Conservation (phyloP, 2,888 invertebrate genomes). For the Hymenopus coronatus region DNA sequence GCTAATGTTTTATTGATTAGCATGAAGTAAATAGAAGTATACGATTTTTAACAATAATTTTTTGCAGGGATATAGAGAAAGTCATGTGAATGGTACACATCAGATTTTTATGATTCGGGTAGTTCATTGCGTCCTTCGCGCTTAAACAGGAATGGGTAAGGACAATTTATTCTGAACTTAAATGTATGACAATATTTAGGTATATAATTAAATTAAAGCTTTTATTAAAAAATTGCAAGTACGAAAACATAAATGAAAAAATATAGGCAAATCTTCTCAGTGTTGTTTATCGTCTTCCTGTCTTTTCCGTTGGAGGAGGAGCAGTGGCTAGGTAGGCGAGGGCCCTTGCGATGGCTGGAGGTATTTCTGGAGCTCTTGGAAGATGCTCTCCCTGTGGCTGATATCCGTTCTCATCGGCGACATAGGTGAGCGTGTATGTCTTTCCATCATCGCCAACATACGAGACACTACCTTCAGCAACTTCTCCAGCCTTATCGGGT, state of each 20-base stretch:
- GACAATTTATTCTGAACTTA: no score
- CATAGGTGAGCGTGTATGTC: slow-evolving; percentile 61
- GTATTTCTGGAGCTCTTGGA: slow-evolving; percentile 48
- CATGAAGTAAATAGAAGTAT: no score
- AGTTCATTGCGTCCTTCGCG: no score
- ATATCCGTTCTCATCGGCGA: slow-evolving; percentile 69
- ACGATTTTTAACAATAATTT: no score
- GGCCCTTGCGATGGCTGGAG: slow-evolving; percentile 43
- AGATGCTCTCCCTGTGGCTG: slow-evolving; percentile 47
- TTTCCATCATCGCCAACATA: slow-evolving; percentile 74
- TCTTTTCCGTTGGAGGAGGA: not conserved
- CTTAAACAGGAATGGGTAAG: no score
- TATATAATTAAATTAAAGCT: not conserved
- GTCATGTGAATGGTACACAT: no score
- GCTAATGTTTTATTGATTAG: no score
- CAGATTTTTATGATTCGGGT: no score
- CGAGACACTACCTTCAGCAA: slow-evolving; percentile 65
- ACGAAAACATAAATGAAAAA: not conserved
- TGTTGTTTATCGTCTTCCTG: not conserved
- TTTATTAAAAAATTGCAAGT: not conserved
- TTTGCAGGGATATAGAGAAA: no score
- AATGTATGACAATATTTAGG: no score
- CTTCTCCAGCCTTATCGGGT: slow-evolving; percentile 42
- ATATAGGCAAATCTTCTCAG: not conserved
- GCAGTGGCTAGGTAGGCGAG: not conserved